Evolutionary conservation across 2,888 invertebrate genomes (phyloP).

Genomic region (Hirtodrosophila cameraria): DNA sequence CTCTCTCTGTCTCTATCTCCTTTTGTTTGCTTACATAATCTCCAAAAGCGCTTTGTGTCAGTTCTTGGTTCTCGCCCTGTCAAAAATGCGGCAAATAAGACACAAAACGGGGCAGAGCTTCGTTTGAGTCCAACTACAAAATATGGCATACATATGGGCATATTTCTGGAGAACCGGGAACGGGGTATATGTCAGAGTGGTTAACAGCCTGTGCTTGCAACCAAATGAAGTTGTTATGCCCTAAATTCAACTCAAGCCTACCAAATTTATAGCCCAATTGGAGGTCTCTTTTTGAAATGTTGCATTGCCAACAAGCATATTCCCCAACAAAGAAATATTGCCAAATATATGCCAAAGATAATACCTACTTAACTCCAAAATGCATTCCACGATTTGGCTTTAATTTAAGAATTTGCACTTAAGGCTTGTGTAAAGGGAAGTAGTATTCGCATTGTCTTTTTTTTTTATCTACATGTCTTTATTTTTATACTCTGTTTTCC

Average conservation of each 20-base stretch:
- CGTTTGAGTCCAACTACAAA: neutral
- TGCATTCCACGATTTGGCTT: too few relatives aligned
- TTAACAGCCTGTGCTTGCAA: constrained; percentile 8
- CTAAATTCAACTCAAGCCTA: neutral
- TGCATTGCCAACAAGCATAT: too few relatives aligned
- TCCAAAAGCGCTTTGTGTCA: constrained; percentile 39
- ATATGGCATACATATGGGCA: constrained; percentile 21
- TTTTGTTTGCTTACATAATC: constrained; percentile 21
- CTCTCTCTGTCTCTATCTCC: neutral
- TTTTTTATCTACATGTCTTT: too few relatives aligned
- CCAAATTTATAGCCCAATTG: neutral
- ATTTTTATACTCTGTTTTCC: too few relatives aligned
- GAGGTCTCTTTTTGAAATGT: too few relatives aligned
- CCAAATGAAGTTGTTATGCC: constrained; percentile 20
- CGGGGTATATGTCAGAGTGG: neutral
- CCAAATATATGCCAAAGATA: too few relatives aligned
- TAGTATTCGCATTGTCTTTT: too few relatives aligned
- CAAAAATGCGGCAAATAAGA: constrained; percentile 63
- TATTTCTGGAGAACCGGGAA: constrained; percentile 2
- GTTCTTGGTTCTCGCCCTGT: constrained; percentile 43
- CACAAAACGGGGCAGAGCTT: constrained; percentile 27
- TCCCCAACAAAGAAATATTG: too few relatives aligned
- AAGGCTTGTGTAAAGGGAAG: too few relatives aligned
- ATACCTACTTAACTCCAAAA: too few relatives aligned
- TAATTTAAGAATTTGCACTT: too few relatives aligned